phyloP scores from a whole-genome alignment of 2,888 invertebrate genomes.

The Graphium colonna region DNA sequence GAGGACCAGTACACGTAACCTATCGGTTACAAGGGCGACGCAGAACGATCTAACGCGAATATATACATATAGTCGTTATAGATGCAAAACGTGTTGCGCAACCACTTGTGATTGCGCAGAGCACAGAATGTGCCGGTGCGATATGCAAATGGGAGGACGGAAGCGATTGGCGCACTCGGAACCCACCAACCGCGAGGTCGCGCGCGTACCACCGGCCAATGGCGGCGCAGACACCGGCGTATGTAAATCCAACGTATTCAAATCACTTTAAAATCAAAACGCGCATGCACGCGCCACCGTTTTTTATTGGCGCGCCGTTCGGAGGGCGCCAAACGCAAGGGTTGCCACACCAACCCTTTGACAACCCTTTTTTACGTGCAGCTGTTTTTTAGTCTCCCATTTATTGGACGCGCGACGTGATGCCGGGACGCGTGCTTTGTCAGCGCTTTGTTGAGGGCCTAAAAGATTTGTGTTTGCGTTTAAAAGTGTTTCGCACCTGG shows the following conservation, averaged over 20 bases:
- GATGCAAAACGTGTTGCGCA: neutral
- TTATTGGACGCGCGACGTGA: constrained; percentile 58
- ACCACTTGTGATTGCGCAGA: neutral
- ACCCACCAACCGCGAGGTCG: constrained; percentile 58
- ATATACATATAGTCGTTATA: neutral
- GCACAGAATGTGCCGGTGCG: neutral
- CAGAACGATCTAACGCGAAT: neutral
- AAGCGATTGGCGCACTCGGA: constrained; percentile 36
- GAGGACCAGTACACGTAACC: too few relatives aligned
- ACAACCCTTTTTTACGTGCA: constrained; percentile 65
- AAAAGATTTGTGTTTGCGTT: constrained; percentile 3
- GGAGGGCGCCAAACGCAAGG: constrained; percentile 43
- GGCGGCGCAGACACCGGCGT: constrained; percentile 42
- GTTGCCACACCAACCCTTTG: constrained; percentile 60
- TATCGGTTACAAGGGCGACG: neutral
- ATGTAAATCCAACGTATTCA: constrained; percentile 77
- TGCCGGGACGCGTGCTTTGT: constrained; percentile 51
- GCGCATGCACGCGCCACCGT: constrained; percentile 72
- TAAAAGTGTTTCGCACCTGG: constrained; percentile 21
- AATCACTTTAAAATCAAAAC: constrained; percentile 76
- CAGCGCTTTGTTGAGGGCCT: constrained; percentile 17
- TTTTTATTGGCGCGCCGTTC: constrained; percentile 73
- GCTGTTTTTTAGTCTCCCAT: constrained; percentile 54
- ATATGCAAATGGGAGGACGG: constrained; percentile 32
- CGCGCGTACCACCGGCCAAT: constrained; percentile 63